Conservation (phyloP, 1,140 invertebrate genomes). For the Pseudomyrmex cubaensis region DNA sequence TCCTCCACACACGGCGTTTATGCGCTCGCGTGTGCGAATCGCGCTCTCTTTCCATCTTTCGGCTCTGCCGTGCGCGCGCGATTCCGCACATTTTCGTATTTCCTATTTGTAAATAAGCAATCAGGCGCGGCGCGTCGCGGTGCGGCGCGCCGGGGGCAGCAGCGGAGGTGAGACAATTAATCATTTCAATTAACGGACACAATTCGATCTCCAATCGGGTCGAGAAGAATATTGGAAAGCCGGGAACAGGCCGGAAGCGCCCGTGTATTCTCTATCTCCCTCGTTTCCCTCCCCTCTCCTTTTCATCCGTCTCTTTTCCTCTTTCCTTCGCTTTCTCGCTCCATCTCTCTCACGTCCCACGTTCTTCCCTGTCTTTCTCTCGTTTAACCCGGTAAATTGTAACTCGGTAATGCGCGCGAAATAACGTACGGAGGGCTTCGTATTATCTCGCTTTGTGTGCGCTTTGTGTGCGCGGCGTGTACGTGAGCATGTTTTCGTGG, state of each 20-base stretch:
- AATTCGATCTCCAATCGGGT: constrained; percentile 83
- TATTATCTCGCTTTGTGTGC: constrained; percentile 36
- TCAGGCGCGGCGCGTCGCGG: constrained; percentile 75
- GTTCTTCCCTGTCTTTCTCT: constrained; percentile 27
- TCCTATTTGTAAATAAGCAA: constrained; percentile 86
- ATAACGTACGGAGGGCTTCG: constrained; percentile 55
- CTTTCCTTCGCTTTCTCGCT: not conserved
- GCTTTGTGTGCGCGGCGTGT: not conserved
- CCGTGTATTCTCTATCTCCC: constrained; percentile 51
- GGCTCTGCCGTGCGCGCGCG: constrained; percentile 50
- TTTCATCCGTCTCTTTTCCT: not conserved
- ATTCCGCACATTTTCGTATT: constrained; percentile 85
- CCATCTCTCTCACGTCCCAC: not conserved
- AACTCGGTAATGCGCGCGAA: constrained; percentile 69
- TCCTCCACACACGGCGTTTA: constrained; percentile 43
- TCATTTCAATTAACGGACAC: constrained; percentile 85
- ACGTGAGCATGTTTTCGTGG: not conserved
- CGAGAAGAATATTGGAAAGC: constrained; percentile 84
- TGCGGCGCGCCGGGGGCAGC: constrained; percentile 63
- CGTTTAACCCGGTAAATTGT: constrained; percentile 61
- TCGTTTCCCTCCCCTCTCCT: constrained; percentile 50
- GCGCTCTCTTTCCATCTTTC: constrained; percentile 38
- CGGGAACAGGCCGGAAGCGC: constrained; percentile 78
- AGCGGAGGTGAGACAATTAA: constrained; percentile 85
- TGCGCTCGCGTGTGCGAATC: constrained; percentile 35